Percentiles rank a stretch among this genome's conserved stretches.
These are phyloP conservation scores for Hyposmocoma kahamanoa DNA, from an alignment of 1,140 invertebrate species.

Conservation along the genomic window DNA sequence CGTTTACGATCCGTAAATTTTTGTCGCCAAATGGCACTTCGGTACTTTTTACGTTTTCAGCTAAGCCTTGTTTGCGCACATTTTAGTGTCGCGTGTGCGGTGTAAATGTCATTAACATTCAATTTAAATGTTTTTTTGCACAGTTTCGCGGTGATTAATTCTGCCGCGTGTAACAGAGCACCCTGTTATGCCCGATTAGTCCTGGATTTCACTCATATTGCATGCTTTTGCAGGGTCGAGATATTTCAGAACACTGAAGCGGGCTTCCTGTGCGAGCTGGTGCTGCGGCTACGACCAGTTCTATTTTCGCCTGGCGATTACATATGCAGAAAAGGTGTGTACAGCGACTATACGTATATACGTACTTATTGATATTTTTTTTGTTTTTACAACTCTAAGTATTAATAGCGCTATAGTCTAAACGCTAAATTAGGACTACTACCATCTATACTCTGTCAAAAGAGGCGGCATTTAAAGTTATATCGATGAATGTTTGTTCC, in stretches of 20 bases:
- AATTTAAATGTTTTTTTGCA: neutral
- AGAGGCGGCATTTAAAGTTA: no score
- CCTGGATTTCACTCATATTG: neutral
- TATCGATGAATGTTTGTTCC: no score
- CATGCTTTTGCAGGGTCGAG: constrained; percentile 82
- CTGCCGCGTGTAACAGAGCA: neutral
- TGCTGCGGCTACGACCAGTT: constrained; percentile 93
- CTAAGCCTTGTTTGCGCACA: constrained; percentile 22
- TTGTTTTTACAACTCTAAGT: no score
- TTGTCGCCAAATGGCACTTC: constrained; percentile 53
- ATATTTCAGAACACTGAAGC: constrained; percentile 99
- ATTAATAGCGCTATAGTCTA: no score
- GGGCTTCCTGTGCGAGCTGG: constrained; percentile 97
- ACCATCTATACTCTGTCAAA: no score
- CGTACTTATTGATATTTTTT: no score
- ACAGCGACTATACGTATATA: no score
- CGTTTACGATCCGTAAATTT: constrained; percentile 64
- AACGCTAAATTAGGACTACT: no score
- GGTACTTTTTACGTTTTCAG: constrained; percentile 36
- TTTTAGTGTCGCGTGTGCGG: constrained; percentile 3
- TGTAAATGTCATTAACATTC: constrained; percentile 6
- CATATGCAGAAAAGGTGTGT: constrained; percentile 96
- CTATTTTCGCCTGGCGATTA: constrained; percentile 98
- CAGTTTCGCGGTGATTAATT: neutral
- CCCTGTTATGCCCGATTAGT: neutral